phyloP scores from a whole-genome alignment of 2,797 vertebrate genomes.

The Carduelis carduelis region DNA sequence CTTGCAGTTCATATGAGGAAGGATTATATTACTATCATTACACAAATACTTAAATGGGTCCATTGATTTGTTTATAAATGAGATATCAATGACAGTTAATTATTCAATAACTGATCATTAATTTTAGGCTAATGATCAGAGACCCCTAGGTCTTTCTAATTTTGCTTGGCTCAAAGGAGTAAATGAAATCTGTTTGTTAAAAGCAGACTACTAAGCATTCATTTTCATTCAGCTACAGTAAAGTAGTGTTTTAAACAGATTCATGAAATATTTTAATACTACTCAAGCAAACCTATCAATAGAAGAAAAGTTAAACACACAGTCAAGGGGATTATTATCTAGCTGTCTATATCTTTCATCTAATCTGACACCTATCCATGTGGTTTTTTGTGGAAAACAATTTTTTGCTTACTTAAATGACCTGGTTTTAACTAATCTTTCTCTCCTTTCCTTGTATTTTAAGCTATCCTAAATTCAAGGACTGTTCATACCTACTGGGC shows the following conservation, averaged over 20 bases:
- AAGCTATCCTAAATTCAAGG: slow-evolving; percentile 1
- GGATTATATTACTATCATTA: slow-evolving; percentile 77
- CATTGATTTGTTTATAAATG: slow-evolving; percentile 79
- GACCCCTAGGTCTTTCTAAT: slow-evolving; percentile 46
- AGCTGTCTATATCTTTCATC: neutral
- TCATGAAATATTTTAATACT: slow-evolving; percentile 51
- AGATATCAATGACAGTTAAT: slow-evolving; percentile 75
- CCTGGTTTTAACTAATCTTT: slow-evolving; percentile 41
- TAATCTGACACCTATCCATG: slow-evolving; percentile 5
- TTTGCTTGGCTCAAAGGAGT: slow-evolving; percentile 21
- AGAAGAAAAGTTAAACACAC: slow-evolving; percentile 39
- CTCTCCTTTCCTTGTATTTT: slow-evolving; percentile 9
- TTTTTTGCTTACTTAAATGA: slow-evolving; percentile 16
- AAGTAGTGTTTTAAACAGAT: slow-evolving; percentile 47
- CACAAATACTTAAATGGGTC: slow-evolving; percentile 78
- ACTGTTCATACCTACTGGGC: neutral
- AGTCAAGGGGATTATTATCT: slow-evolving; percentile 38
- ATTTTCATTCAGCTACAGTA: slow-evolving; percentile 53
- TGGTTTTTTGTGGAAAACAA: neutral
- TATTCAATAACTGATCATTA: slow-evolving; percentile 82
- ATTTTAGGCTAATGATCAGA: slow-evolving; percentile 70
- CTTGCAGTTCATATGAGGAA: slow-evolving; percentile 71
- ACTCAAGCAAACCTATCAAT: slow-evolving; percentile 38
- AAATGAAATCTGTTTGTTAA: slow-evolving; percentile 48
- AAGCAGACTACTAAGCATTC: slow-evolving; percentile 33